These are phyloP conservation scores for Troides oblongomaculatus DNA, from an alignment of 2,888 invertebrate genomes.

Conservation along the genomic window DNA sequence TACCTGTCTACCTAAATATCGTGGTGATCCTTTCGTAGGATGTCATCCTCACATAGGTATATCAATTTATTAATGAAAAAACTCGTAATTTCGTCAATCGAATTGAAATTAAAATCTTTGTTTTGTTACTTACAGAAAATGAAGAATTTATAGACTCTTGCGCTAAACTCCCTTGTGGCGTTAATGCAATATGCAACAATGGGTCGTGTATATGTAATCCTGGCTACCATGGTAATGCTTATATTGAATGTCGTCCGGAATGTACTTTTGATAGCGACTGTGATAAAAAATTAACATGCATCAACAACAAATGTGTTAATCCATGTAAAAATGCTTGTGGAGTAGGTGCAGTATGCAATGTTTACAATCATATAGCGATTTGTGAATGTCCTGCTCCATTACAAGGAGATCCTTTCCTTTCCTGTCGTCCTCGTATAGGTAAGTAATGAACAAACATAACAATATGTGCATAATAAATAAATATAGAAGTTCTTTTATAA, in stretches of 20 bases:
- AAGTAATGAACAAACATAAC: conserved; percentile 30
- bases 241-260: conserved; percentile 86
- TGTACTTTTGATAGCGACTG: conserved; percentile 88
- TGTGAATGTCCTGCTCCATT: conserved; percentile 87
- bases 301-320: conserved; percentile 86
- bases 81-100: not conserved
- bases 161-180: conserved; percentile 82
- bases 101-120: conserved; percentile 5
- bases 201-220: conserved; percentile 82
- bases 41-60: conserved; percentile 61
- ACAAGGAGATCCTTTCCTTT: conserved; percentile 89
- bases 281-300: conserved; percentile 84
- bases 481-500: not conserved
- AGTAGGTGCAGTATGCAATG: conserved; percentile 84
- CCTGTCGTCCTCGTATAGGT: conserved; percentile 81
- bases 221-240: conserved; percentile 84
- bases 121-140: conserved; percentile 49
- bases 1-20: conserved; percentile 83
- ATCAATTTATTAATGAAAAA: not conserved
- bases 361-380: conserved; percentile 87
- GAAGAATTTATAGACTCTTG: conserved; percentile 76
- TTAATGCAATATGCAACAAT: conserved; percentile 80
- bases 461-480: conserved; percentile 6
- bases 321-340: conserved; percentile 88
- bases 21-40: conserved; percentile 86